Percentiles rank a stretch among this genome's conserved stretches.
phyloP scores from a whole-genome alignment of 1,140 invertebrate genomes.

The Chionoecetes opilio region DNA sequence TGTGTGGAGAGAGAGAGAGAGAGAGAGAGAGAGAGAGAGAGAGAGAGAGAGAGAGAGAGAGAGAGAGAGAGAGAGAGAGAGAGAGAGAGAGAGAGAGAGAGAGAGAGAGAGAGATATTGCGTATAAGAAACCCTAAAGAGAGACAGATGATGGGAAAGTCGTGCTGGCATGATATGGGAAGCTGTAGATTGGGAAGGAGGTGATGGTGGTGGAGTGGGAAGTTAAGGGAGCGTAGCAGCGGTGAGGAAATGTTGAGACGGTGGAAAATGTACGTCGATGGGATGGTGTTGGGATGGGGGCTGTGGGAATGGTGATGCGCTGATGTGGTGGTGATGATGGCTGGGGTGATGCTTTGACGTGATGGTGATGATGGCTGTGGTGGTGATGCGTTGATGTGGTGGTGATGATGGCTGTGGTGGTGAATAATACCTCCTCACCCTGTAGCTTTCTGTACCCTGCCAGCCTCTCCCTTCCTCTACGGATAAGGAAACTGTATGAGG shows the following conservation, averaged over 20 bases:
- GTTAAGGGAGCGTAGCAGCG: background rate
- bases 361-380: background rate
- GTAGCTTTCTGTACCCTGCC: too few species aligned
- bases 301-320: background rate
- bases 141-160: background rate
- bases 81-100: too few species aligned
- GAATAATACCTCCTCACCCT: too few species aligned
- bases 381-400: too few species aligned
- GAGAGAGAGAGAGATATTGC: background rate
- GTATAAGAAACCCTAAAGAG: background rate
- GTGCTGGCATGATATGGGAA: background rate
- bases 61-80: too few species aligned
- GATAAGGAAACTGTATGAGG: too few species aligned
- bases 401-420: too few species aligned
- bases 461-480: too few species aligned
- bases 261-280: background rate
- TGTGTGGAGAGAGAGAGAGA: conserved; percentile 35
- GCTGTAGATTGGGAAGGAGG: background rate
- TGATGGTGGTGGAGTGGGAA: background rate
- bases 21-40: conserved; percentile 4
- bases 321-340: background rate
- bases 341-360: too few species aligned
- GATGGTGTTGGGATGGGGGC: background rate
- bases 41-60: too few species aligned
- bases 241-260: background rate